Percentiles rank a stretch among this genome's conserved stretches.
Conservation (phyloP, 2,888 invertebrate genomes). For the Bugula neritina region DNA sequence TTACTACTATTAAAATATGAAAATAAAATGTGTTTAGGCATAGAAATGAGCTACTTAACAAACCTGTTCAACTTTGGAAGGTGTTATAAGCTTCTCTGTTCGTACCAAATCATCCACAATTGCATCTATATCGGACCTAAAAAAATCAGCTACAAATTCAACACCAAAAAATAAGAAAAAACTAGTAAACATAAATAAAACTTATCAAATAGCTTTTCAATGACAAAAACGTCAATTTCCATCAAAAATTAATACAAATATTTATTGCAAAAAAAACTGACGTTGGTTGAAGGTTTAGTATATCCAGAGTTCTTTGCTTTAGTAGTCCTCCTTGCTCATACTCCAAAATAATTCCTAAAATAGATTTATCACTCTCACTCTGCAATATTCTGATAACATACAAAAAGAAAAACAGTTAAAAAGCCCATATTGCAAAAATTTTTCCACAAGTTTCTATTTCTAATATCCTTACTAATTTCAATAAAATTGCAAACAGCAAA, state of each 20-base stretch:
- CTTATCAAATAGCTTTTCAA: no score
- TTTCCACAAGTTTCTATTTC: not conserved
- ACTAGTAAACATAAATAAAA: no score
- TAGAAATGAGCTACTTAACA: not conserved
- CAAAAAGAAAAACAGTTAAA: no score
- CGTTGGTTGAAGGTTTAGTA: slow-evolving; percentile 51
- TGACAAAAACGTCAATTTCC: no score
- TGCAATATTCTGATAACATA: no score
- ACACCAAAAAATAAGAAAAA: no score
- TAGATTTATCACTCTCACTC: slow-evolving; percentile 18
- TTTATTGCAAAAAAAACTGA: no score
- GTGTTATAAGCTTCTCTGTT: slow-evolving; percentile 52
- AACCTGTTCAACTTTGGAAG: slow-evolving; percentile 51
- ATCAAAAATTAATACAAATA: no score
- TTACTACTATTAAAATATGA: no score
- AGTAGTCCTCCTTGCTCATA: slow-evolving; percentile 52
- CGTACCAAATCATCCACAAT: slow-evolving; percentile 50
- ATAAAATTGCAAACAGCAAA: not conserved
- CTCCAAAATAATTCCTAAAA: slow-evolving; percentile 52
- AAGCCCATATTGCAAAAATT: not conserved
- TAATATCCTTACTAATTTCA: not conserved
- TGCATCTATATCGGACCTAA: slow-evolving; percentile 50
- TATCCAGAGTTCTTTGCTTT: slow-evolving; percentile 52
- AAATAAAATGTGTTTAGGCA: no score
- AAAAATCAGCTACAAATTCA: slow-evolving; percentile 26